Base-by-base conservation (phyloP, 2,888 invertebrate species). In the Ormyrus thymus region DNA sequence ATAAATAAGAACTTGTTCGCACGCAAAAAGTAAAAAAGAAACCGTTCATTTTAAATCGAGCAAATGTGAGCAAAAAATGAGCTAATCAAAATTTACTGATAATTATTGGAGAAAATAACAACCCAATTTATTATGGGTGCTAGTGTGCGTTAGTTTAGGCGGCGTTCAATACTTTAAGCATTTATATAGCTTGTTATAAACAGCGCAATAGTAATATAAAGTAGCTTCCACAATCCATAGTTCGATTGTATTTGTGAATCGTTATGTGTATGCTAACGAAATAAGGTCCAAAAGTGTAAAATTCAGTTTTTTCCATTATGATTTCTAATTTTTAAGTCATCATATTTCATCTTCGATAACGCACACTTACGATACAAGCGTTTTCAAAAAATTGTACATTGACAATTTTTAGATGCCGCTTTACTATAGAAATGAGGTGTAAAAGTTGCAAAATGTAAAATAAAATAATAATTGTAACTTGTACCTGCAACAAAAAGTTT, bases 171-270 rank as follows among this genome's bases (percentile, higher is more conserved):
- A 78, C 78, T 81, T 81, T 78, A 76, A 78, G 69, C 73, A 76
- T 81, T 78, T 73, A 78, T 76, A 76, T 73, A 76, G 72, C 76
- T 78, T 79, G 76, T 78, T 81, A 81, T 81, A 81, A 29, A 76
- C 64, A 70, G 70, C 76, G 78, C 75, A 78, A 81, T 78, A 78
- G 75, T 75, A 81, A n/a, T 81, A 72, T 78, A 78, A 79, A 78
- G 74, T 81, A 81, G 81, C 75, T 81, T 81, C 78, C 73, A 79
- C 78, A 81, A 73, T 69, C 78, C 77, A 81, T 78, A 78, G 76
- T 76, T 81, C 69, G 59, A 81, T 73, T 78, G 78, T 81, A 78
- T 56, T 46, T 62, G 75, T 77, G 58, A 81, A 81, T 59, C 45
- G 76, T 78, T 81, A 76, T 64, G 69, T 76, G 71, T 73, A 78